These are phyloP conservation scores for Drosophila borealis DNA, from an alignment of 2,888 invertebrate species.

Conservation along the genomic window DNA sequence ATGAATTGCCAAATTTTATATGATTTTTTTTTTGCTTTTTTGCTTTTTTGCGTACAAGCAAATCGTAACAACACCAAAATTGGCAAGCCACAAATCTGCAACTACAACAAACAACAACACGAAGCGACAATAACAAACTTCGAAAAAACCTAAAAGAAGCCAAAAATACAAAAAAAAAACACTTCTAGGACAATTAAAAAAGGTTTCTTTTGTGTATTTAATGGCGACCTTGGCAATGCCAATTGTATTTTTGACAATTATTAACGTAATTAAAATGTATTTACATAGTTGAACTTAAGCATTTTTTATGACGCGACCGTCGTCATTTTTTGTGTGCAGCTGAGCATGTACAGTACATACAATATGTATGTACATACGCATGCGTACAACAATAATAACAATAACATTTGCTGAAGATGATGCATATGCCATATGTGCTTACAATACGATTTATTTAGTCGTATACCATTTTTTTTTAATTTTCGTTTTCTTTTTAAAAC, in stretches of 20 bases:
- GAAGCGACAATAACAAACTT: conserved; percentile 13
- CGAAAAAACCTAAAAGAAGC: conserved; percentile 8
- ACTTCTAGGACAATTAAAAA: conserved; percentile 80
- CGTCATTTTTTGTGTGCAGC: conserved; percentile 67
- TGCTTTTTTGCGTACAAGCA: conserved; percentile 3
- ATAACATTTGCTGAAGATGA: conserved; percentile 47
- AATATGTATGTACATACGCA: conserved; percentile 12
- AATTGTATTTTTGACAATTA: conserved; percentile 79
- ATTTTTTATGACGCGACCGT: conserved; percentile 64
- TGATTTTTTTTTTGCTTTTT: background rate
- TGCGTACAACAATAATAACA: conserved; percentile 22
- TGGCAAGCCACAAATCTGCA: conserved; percentile 26
- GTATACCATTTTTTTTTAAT: conserved; percentile 8
- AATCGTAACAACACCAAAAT: conserved; percentile 56
- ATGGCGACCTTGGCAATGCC: conserved; percentile 77
- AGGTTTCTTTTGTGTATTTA: conserved; percentile 51
- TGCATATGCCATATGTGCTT: conserved; percentile 36
- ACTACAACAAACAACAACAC: conserved; percentile 3
- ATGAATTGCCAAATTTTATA: conserved; percentile 58
- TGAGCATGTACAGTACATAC: conserved; percentile 63
- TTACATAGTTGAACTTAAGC: conserved; percentile 70
- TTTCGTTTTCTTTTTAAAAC: conserved; percentile 23
- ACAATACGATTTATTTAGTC: conserved; percentile 26
- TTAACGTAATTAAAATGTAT: conserved; percentile 81
- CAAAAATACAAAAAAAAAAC: conserved; percentile 14